Percentiles rank a stretch among this genome's conserved stretches.
Evolutionary conservation across 2,888 invertebrate genomes (phyloP).

Genomic region (Steinernema scapterisci): DNA sequence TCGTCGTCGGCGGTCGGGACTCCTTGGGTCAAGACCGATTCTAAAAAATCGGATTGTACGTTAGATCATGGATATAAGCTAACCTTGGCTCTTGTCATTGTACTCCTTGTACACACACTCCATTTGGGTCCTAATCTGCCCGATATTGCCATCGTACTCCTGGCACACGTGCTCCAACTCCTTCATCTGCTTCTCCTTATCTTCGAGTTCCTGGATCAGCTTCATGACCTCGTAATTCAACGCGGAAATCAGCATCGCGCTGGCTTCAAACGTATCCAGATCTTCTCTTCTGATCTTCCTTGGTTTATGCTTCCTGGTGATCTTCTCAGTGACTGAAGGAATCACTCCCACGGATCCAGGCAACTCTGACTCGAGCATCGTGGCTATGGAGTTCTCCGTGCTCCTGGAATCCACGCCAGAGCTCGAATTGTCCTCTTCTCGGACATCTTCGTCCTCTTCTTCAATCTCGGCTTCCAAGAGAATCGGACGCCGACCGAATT

Average conservation of each 20-base stretch:
- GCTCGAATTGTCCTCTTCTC: constrained; percentile 23
- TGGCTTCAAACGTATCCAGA: constrained; percentile 37
- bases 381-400: constrained; percentile 30
- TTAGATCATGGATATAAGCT: not conserved
- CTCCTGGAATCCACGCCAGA: constrained; percentile 28
- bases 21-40: not conserved
- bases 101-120: constrained; percentile 19
- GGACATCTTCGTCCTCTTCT: constrained; percentile 25
- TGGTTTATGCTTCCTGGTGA: not conserved
- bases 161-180: constrained; percentile 38
- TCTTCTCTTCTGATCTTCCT: constrained; percentile 35
- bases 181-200: constrained; percentile 46
- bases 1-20: not conserved
- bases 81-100: not conserved
- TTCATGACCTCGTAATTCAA: constrained; percentile 54
- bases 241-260: constrained; percentile 52
- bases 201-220: constrained; percentile 51
- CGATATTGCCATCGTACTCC: not conserved
- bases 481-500: not conserved
- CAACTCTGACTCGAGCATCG: not conserved
- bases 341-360: not conserved
- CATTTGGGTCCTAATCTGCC: constrained; percentile 32
- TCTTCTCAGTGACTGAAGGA: not conserved
- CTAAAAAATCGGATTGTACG: not conserved
- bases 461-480: not conserved